A percentile compares a stretch with the other conserved stretches of the same genome.
phyloP scores from a whole-genome alignment of 2,113 vertebrate species.

The Chrysochloris asiatica region DNA sequence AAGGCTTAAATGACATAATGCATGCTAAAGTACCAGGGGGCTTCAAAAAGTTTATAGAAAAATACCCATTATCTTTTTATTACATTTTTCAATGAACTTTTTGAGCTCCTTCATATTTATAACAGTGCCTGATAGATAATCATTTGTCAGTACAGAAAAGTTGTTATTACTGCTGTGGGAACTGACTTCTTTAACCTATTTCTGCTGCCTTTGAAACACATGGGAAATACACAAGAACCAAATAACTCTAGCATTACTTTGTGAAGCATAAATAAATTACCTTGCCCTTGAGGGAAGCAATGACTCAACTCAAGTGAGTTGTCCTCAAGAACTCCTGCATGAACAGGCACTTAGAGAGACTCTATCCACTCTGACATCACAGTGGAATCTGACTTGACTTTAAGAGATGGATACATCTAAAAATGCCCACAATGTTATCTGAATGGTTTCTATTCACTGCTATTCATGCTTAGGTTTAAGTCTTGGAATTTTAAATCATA shows the following conservation, averaged over 20 bases:
- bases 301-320: constrained; percentile 48
- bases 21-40: background rate
- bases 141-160: constrained; percentile 6
- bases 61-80: too few species aligned
- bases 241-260: constrained; percentile 42
- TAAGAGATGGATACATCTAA: constrained; percentile 13
- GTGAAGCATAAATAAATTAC: constrained; percentile 47
- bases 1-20: constrained; percentile 6
- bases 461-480: constrained; percentile 53
- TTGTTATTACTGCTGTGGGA: background rate
- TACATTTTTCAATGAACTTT: too few species aligned
- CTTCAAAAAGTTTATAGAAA: too few species aligned
- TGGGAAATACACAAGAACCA: constrained; percentile 32
- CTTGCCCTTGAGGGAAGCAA: constrained; percentile 49
- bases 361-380: constrained; percentile 47
- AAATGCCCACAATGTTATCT: constrained; percentile 11
- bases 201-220: constrained; percentile 45
- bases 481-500: constrained; percentile 48
- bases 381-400: constrained; percentile 37
- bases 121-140: background rate
- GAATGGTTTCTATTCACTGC: constrained; percentile 21
- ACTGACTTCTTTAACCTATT: background rate
- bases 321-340: constrained; percentile 43
- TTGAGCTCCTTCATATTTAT: background rate
- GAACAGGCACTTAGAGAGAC: background rate